Percentiles rank a stretch among this genome's conserved stretches.
Evolutionary conservation across 2,113 vertebrate genomes (phyloP).

Genomic region (Mugil cephalus): DNA sequence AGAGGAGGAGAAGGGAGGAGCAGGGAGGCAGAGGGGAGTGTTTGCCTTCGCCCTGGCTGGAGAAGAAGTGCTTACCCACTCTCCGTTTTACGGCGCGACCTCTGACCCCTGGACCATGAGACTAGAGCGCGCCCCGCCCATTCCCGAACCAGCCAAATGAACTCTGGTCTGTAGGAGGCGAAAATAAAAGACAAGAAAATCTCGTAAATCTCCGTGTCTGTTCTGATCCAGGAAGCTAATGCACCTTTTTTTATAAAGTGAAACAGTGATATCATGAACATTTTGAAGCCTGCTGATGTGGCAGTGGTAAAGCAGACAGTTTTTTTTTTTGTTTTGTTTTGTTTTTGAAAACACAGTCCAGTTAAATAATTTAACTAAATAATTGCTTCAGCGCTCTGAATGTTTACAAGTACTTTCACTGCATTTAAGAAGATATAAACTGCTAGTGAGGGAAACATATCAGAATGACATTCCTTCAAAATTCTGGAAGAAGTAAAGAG

Average conservation of each 20-base stretch:
- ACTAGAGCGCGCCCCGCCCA: constrained; percentile 87
- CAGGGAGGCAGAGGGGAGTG: constrained; percentile 90
- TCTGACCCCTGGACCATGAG: constrained; percentile 92
- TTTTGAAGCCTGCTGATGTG: constrained; percentile 56
- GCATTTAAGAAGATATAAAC: constrained; percentile 47
- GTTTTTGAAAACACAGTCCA: constrained; percentile 6
- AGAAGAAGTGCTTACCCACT: constrained; percentile 87
- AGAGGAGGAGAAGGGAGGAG: constrained; percentile 88
- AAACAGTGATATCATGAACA: constrained; percentile 46
- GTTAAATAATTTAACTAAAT: constrained; percentile 27
- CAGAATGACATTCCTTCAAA: not conserved
- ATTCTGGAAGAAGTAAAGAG: not conserved
- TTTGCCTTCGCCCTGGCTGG: constrained; percentile 91
- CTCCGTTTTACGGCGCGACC: constrained; percentile 88
- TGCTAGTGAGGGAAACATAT: constrained; percentile 31
- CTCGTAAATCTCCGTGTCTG: constrained; percentile 37
- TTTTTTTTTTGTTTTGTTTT: not conserved
- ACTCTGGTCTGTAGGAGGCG: constrained; percentile 24
- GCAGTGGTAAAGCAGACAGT: constrained; percentile 24
- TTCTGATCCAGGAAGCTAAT: constrained; percentile 61
- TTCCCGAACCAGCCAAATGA: constrained; percentile 92
- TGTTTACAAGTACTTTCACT: constrained; percentile 59
- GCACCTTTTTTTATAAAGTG: constrained; percentile 65
- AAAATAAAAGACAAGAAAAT: constrained; percentile 33
- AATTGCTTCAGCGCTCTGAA: constrained; percentile 41